These are phyloP conservation scores for Halcyon chelicuti DNA, from an alignment of 2,797 vertebrate species.

Conservation along the genomic window DNA sequence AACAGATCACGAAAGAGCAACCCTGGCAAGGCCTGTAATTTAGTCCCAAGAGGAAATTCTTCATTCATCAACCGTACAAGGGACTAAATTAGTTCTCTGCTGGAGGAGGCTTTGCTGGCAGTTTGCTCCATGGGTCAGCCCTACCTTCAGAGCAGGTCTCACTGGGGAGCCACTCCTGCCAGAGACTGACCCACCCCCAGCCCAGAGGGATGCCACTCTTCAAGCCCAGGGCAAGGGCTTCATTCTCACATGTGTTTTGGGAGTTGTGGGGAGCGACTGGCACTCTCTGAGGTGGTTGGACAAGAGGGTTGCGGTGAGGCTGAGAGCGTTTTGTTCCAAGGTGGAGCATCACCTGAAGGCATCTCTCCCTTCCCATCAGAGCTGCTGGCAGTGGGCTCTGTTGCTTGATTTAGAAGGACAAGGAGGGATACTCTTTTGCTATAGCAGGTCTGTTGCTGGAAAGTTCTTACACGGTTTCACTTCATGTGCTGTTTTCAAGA, in stretches of 20 bases:
- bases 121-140: conserved; percentile 56
- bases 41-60: conserved; percentile 87
- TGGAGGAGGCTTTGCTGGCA: conserved; percentile 70
- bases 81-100: conserved; percentile 82
- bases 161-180: not conserved
- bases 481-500: not conserved
- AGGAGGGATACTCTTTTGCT: not conserved
- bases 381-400: not conserved
- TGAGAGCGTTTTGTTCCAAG: not conserved
- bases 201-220: not conserved
- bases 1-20: conserved; percentile 85
- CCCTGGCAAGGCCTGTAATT: conserved; percentile 85
- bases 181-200: not conserved
- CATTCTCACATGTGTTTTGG: not conserved
- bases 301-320: not conserved
- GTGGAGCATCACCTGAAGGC: not conserved
- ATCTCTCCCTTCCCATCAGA: not conserved
- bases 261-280: not conserved
- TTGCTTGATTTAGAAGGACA: not conserved
- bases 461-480: not conserved
- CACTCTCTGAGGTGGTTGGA: not conserved
- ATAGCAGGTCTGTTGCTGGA: not conserved
- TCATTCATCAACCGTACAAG: conserved; percentile 83
- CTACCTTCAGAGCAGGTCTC: conserved; percentile 67
- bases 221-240: not conserved